Evolutionary conservation across 2,113 vertebrate genomes (phyloP), one percentile per base, ranked within the genome.

Genomic region (Carassius auratus): DNA sequence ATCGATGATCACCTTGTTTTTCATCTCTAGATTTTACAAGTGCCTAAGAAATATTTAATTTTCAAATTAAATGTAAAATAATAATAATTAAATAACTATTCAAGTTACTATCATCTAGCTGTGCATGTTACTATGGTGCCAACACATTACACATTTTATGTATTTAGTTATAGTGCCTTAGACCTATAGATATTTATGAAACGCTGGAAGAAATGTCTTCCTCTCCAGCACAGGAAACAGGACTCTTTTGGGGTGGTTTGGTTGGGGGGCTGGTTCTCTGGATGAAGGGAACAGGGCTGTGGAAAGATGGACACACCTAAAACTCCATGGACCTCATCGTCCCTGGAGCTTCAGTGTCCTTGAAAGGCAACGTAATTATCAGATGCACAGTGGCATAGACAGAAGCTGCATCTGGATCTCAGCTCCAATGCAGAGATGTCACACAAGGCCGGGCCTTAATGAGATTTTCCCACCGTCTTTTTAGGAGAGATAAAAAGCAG

Each of bases 381-480:
- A 73, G 12, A 61, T 7, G 66, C 19, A 86, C 85, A 85, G 38
- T 76, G 76, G 14, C 77, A 50, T 85, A 82, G 68, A 88, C 64
- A 48, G 86, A 80, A 68, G 78, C 57, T 57, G 62, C 82, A 66
- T 91, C 86, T 84, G 86, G 79, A 89, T 86, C 64, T 77, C 76
- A 85, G 86, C 84, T 82, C 82, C 84, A 84, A 50, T 62, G 76
- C 71, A 62, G 86, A 88, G 87, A 89, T 89, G 77, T 85, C 85
- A 88, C 91, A 91, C 87, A 90, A 93, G 93, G 93, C 92, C 89
- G 92, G 92, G 90, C 92, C 93, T 94, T 93, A 84, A 12, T 86
- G 84, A 75, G 79, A n/a, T 81, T 61, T 81, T 86, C 30, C 52
- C 78, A 73, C 55, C 21, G 45, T 48, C 45, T 48, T 71, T 33